phyloP scores from a whole-genome alignment of 2,113 vertebrate species.

The Tychaedon coryphoeus region DNA sequence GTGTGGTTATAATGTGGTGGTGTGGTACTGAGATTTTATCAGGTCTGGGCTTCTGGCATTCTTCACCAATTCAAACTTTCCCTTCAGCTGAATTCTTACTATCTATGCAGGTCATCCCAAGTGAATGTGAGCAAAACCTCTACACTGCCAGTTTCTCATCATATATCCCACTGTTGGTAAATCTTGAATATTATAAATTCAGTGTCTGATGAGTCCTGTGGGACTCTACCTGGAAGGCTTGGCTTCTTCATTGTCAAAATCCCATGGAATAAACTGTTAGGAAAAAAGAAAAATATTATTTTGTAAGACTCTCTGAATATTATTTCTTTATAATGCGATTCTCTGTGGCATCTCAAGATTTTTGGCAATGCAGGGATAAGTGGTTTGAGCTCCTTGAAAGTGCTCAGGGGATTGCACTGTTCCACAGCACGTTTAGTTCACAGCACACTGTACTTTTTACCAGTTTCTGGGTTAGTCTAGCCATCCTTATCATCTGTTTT shows the following conservation, averaged over 20 bases:
- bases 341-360: not conserved
- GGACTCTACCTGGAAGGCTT: not conserved
- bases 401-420: not conserved
- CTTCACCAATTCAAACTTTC: constrained; percentile 14
- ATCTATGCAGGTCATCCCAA: not conserved
- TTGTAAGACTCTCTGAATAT: not conserved
- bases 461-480: not conserved
- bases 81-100: not conserved
- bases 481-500: not conserved
- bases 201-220: not conserved
- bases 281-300: not conserved
- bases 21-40: constrained; percentile 6
- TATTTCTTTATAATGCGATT: not conserved
- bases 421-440: not conserved
- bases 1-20: constrained; percentile 1
- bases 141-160: not conserved
- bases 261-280: not conserved
- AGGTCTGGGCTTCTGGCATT: not conserved
- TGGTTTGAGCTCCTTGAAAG: not conserved
- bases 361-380: not conserved
- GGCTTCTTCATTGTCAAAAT: not conserved
- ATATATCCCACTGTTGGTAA: not conserved
- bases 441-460: not conserved
- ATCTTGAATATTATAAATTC: not conserved
- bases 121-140: not conserved